phyloP scores from a whole-genome alignment of 2,888 invertebrate genomes.

The Tetranychus truncatus region DNA sequence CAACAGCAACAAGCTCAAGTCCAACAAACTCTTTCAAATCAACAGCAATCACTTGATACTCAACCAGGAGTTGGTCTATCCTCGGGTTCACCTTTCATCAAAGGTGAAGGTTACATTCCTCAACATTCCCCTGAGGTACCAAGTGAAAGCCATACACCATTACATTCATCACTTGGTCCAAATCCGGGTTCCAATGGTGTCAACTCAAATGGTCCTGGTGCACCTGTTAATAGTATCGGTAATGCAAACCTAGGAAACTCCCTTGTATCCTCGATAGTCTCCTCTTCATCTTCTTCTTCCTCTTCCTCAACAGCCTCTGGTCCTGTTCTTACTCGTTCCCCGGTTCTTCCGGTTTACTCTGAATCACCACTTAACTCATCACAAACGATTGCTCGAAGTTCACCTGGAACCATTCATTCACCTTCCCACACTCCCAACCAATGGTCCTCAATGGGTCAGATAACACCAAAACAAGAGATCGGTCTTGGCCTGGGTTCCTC shows the following conservation, averaged over 20 bases:
- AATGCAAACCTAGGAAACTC: neutral
- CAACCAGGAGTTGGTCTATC: neutral
- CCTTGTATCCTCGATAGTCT: neutral
- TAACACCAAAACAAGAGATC: neutral
- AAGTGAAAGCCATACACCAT: neutral
- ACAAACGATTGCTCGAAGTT: neutral
- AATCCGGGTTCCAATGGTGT: neutral
- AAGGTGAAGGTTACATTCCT: neutral
- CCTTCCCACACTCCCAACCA: neutral
- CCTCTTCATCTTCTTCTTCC: neutral
- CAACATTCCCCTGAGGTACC: neutral
- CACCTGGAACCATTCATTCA: conserved; percentile 1
- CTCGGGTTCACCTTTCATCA: neutral
- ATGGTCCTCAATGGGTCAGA: neutral
- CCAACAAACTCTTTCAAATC: neutral
- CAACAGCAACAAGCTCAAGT: too few species aligned
- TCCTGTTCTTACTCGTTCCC: neutral
- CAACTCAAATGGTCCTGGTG: neutral
- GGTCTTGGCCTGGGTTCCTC: neutral
- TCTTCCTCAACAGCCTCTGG: neutral
- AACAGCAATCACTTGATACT: conserved; percentile 1
- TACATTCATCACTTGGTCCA: neutral
- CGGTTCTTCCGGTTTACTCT: neutral
- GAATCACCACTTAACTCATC: neutral
- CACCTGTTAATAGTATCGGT: neutral